These are phyloP conservation scores for Bibio marci DNA, from an alignment of 2,888 invertebrate species.

Conservation along the genomic window DNA sequence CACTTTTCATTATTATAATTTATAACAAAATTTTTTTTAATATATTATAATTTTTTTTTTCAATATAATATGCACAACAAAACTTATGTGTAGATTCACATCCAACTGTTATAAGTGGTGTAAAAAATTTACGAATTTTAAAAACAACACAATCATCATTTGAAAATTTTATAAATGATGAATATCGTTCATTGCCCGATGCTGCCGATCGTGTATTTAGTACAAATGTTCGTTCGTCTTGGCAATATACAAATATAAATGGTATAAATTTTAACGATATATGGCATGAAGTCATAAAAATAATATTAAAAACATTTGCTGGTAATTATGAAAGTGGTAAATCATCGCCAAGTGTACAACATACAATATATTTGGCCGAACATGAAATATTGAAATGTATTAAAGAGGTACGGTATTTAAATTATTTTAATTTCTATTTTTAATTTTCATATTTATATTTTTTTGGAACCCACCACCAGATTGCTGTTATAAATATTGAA, in stretches of 20 bases:
- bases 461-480: no score
- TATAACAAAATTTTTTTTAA: no score
- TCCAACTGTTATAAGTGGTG: conserved; percentile 45
- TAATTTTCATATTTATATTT: conserved; percentile 6
- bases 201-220: conserved; percentile 55
- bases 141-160: conserved; percentile 72
- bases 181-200: conserved; percentile 58
- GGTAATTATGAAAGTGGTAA: conserved; percentile 54
- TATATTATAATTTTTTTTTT: no score
- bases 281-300: conserved; percentile 52
- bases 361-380: conserved; percentile 56
- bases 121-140: conserved; percentile 51
- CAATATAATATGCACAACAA: no score
- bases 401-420: conserved; percentile 36
- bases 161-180: conserved; percentile 61
- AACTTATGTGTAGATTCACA: no score
- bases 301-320: conserved; percentile 57
- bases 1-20: no score
- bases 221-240: conserved; percentile 55
- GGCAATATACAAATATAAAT: conserved; percentile 49
- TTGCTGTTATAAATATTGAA: conserved; percentile 51
- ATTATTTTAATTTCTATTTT: conserved; percentile 3
- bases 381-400: conserved; percentile 49
- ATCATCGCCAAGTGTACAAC: conserved; percentile 62
- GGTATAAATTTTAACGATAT: conserved; percentile 47